Base-by-base conservation (phyloP, 2,797 vertebrate genomes). In the Lophius americanus region DNA sequence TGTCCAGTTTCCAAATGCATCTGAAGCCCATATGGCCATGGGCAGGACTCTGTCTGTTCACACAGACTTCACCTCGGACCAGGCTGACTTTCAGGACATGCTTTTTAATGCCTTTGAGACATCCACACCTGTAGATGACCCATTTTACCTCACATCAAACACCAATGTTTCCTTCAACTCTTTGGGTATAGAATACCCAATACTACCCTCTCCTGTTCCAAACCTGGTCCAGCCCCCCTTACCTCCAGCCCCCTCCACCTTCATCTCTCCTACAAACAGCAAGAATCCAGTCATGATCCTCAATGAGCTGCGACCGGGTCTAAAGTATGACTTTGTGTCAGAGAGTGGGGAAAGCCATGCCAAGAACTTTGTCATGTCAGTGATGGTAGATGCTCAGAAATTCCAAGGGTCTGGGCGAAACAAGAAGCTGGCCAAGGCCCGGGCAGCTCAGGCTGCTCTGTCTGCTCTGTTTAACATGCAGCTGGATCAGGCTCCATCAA, bases 201-300 rank as follows among this genome's bases (percentile, higher is more conserved):
- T 93, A 62, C 23, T 83, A 1, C 84, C 93, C 0, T 88, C 85
- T 0, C 85, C 91, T 0, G 68, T 91, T 5, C 90, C 89, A 32
- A 83, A 78, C 79, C 88, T 92, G 1, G 73, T 81, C 7, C 95
- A 93, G 84, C 89, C 91, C 0, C 91, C 93, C 2, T 85, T 92
- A 2, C 93, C 93, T 0, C 52, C 79, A 0, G 76, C 88, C 7
- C 53, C 89, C 8, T 54, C 75, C 0, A 68, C 92, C 1, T 93
- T 93, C 76, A 84, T 85, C 47, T 75, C 85, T 42, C 86, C 90
- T 0, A 85, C 95, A 4, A 94, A 93, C 0, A 93, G 95, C 37
- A 98, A 97, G 90, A 98, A 97, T 64, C 96, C 97, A 0, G 95
- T 98, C 39, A 97, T 98, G 97, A 96, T 97, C 89, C 91, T 98